Base-by-base conservation (phyloP, 2,113 vertebrate species). In the Odobenus rosmarus region DNA sequence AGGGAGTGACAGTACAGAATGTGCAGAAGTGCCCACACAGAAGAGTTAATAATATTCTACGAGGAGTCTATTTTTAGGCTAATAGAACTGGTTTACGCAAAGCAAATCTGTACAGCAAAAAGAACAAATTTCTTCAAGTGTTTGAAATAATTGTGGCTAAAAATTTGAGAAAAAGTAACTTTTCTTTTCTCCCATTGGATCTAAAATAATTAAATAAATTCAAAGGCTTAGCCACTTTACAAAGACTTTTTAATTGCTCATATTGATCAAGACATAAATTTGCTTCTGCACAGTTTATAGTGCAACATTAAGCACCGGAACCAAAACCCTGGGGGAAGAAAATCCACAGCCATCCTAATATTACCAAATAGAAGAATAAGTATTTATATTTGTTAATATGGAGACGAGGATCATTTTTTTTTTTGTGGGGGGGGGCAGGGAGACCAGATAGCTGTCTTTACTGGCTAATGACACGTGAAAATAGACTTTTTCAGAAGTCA, bases 1-100 rank as follows among this genome's bases (percentile, higher is more conserved):
- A 92, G 89, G 94, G 64, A 92, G 69, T 77, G 84, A 94, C 36
- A 26, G 94, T 79, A 95, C 87, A 88, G 55, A 92, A 85, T 74
- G 74, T 86, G 67, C 97, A 88, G 85, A 86, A 77, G 67, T 94
- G 76, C 97, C 96, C 84, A 97, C 92, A 39, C 92, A 92, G 92
- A 19, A 91, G 90, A 97, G 94, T 94, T 97, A 97, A 98, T 95
- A 96, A 98, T 98, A 97, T 71, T 98, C 96, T 96, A 96, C 4
- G 0, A 64, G 69, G 28, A 57, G 12, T 46, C 93, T 97, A 96
- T 97, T 97, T 98, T 97, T 97, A 97, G 92, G 57, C 16, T 96
- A 95, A 97, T 96, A 92, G 90, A 85, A 89, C 53, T 62, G n/a
- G 67, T 95, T 97, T 96, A 97, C 18, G 0, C 69, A 97, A 92